Percentiles rank a stretch among this genome's conserved stretches.
Evolutionary conservation across 2,888 invertebrate species (phyloP).

Genomic region (Tuta absoluta): DNA sequence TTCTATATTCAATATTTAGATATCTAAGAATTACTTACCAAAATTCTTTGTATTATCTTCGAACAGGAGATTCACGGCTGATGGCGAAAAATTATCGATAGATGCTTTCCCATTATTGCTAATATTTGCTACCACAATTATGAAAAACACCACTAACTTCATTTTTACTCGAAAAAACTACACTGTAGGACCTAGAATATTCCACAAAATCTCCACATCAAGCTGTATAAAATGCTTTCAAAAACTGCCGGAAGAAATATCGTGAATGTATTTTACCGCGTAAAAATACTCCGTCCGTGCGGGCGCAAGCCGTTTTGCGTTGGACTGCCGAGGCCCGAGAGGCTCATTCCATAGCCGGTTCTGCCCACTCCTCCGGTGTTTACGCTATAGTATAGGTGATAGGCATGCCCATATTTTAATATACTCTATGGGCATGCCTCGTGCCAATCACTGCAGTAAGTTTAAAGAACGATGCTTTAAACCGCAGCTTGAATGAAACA

Average conservation of each 20-base stretch:
- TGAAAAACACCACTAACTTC: conserved; percentile 63
- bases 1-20: too few species aligned
- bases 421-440: not conserved
- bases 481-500: too few species aligned
- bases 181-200: not conserved
- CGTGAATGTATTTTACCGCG: conserved; percentile 4
- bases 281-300: not conserved
- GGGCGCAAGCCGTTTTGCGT: not conserved
- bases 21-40: conserved; percentile 44
- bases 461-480: too few species aligned
- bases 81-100: conserved; percentile 63
- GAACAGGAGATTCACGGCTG: conserved; percentile 54
- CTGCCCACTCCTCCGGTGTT: not conserved
- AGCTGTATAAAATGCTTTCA: not conserved
- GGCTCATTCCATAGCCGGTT: conserved; percentile 5
- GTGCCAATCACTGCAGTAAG: not conserved
- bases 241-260: not conserved
- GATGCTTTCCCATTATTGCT: conserved; percentile 72
- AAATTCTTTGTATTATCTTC: conserved; percentile 64
- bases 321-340: not conserved
- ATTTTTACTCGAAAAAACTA: conserved; percentile 43
- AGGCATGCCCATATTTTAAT: too few species aligned
- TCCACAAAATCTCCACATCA: not conserved
- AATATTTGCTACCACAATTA: conserved; percentile 65
- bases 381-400: not conserved